Base-by-base conservation (phyloP, 2,797 vertebrate genomes). In the Hybognathus amarus region DNA sequence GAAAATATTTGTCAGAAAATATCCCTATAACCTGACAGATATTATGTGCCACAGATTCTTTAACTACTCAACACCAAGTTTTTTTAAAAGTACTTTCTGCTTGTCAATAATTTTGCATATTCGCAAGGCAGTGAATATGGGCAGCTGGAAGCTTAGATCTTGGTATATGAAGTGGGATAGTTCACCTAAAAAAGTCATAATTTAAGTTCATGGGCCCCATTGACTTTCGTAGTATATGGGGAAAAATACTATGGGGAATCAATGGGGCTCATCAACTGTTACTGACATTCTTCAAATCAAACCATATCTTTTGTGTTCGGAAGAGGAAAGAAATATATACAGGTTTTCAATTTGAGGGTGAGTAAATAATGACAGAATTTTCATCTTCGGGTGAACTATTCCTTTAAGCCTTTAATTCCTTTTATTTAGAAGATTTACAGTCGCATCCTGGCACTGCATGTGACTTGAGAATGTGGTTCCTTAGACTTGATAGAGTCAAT, bases 11-110 rank as follows among this genome's bases (percentile, higher is more conserved):
- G n/a, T 45, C 17, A 54, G 27, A 22, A 30, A 30, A 20, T 30
- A 27, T 30, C 45, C 30, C 30, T 50, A 17, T 76, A 59, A 2
- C 8, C 8, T 59, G 36, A 15, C 11, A 3, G 45, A 20, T 50
- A 50, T 73, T 12, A 50, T 12, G 22, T 12, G 33, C 50, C 20
- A 75, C 50, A 40, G 52, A 75, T 10, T 40, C 22, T 24, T 56
- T 38, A 56, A 56, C 11, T 27, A 36, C 47, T 74, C 30, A 36
- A 75, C 56, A 12, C 3, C 30, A 22, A 30, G 22, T 15, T 27
- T 69, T n/a, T 47, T 70, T 50, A 8, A 18, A 71, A 20, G 33
- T 75, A 56, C 30, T 75, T 75, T 75, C 50, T 75, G 30, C 50
- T 33, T 56, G 27, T 36, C 50, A 38, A 2, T 56, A 20, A 56